Conservation (phyloP, 1,140 invertebrate genomes). For the Cryptotermes secundus region DNA sequence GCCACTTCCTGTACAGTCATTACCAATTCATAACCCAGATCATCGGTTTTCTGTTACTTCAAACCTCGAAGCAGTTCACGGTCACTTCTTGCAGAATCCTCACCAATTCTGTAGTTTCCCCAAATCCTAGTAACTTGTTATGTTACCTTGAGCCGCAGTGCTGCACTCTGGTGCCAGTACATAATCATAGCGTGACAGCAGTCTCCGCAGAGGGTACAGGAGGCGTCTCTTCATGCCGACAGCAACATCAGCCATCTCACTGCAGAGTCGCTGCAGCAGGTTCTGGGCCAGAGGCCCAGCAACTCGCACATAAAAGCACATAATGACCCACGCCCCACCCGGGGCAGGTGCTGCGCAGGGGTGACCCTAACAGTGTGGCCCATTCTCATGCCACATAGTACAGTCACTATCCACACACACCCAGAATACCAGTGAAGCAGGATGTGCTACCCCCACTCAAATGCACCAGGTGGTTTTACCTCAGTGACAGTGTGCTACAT, state of each 20-base stretch:
- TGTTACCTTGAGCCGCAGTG: not conserved
- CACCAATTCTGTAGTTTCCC: not conserved
- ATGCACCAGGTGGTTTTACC: no score
- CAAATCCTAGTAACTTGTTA: not conserved
- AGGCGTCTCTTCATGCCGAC: slow-evolving; percentile 35
- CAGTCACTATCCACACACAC: no score
- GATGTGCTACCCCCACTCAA: no score
- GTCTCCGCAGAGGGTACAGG: slow-evolving; percentile 32
- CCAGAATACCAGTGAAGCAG: no score
- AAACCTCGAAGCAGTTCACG: not conserved
- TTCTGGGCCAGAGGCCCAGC: slow-evolving; percentile 33
- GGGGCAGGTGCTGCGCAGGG: not conserved
- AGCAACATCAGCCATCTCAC: slow-evolving; percentile 33
- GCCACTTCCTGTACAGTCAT: not conserved
- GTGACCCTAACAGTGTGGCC: not conserved
- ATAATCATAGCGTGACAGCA: slow-evolving; percentile 34
- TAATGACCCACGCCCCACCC: not conserved
- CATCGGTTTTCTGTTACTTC: not conserved
- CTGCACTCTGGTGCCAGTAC: slow-evolving; percentile 25
- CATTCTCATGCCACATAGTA: not conserved
- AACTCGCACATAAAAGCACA: slow-evolving; percentile 35
- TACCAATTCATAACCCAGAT: no score
- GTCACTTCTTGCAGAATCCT: not conserved
- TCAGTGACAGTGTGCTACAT: no score
- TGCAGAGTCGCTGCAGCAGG: slow-evolving; percentile 28